Percentiles rank a stretch among this genome's conserved stretches.
These are phyloP conservation scores for Brassicogethes aeneus DNA, from an alignment of 2,888 invertebrate species.

Conservation along the genomic window DNA sequence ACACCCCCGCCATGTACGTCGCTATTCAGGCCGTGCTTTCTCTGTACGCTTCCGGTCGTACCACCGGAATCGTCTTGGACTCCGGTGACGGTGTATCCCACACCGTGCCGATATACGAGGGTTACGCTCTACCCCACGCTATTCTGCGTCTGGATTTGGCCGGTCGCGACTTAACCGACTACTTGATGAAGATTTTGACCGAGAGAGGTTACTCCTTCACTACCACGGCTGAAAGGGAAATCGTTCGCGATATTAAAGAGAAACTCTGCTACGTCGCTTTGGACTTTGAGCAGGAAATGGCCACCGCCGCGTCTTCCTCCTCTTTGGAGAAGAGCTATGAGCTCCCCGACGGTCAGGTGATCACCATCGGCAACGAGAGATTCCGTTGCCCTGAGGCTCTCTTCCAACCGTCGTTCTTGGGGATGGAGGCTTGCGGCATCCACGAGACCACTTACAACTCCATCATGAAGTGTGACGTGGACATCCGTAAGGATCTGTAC, in stretches of 20 bases:
- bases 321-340: slow-evolving; percentile 93
- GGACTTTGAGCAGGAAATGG: slow-evolving; percentile 93
- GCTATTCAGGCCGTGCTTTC: slow-evolving; percentile 91
- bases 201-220: slow-evolving; percentile 88
- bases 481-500: slow-evolving; percentile 93
- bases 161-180: slow-evolving; percentile 87
- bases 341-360: slow-evolving; percentile 86
- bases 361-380: slow-evolving; percentile 86
- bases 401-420: slow-evolving; percentile 89
- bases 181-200: slow-evolving; percentile 89
- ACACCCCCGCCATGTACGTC: slow-evolving; percentile 90
- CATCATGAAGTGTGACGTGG: slow-evolving; percentile 96
- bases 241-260: slow-evolving; percentile 91
- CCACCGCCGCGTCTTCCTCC: slow-evolving; percentile 82
- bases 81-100: slow-evolving; percentile 94
- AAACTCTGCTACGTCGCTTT: slow-evolving; percentile 85
- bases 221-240: slow-evolving; percentile 87
- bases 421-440: slow-evolving; percentile 81
- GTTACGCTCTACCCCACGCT: slow-evolving; percentile 87
- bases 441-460: slow-evolving; percentile 91
- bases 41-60: slow-evolving; percentile 90
- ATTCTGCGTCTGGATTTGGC: slow-evolving; percentile 89
- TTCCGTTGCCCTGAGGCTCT: slow-evolving; percentile 95
- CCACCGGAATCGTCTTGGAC: slow-evolving; percentile 92
- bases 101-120: slow-evolving; percentile 93